These are phyloP conservation scores for Ambastaia sidthimunki DNA, from an alignment of 2,797 vertebrate genomes.

Conservation along the genomic window DNA sequence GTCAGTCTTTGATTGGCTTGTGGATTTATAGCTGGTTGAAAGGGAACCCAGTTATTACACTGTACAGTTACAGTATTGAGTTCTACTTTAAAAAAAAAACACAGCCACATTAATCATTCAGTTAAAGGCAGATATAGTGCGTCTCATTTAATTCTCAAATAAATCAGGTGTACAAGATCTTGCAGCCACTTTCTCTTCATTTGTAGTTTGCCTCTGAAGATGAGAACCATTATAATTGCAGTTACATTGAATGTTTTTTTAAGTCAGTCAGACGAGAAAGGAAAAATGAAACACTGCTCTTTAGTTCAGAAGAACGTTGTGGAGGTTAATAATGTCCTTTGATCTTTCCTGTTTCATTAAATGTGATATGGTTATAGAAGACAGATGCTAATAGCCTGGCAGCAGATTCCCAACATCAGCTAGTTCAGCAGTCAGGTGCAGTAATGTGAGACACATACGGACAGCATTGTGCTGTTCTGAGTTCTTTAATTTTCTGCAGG, in stretches of 20 bases:
- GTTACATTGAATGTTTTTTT: neutral
- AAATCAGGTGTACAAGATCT: neutral
- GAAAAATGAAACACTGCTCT: neutral
- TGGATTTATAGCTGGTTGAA: neutral
- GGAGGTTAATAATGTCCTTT: neutral
- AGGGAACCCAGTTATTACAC: neutral
- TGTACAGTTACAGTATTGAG: neutral
- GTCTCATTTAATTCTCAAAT: neutral
- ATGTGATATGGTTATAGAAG: conserved; percentile 35
- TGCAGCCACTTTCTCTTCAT: neutral
- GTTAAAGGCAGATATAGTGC: neutral
- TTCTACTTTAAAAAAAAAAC: neutral
- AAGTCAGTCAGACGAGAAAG: neutral
- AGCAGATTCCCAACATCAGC: conserved; percentile 73
- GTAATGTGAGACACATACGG: conserved; percentile 74
- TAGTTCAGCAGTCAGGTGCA: conserved; percentile 70
- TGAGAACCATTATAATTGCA: neutral
- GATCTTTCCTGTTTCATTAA: conserved; percentile 50
- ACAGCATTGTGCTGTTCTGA: conserved; percentile 71
- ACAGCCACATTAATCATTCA: too few relatives aligned
- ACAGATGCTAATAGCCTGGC: conserved; percentile 66
- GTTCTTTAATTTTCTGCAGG: conserved; percentile 62
- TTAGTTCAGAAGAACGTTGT: neutral
- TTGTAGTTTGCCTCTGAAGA: neutral
- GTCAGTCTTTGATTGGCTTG: too few relatives aligned